Base-by-base conservation (phyloP, 2,113 vertebrate genomes). In the Geococcyx californianus region DNA sequence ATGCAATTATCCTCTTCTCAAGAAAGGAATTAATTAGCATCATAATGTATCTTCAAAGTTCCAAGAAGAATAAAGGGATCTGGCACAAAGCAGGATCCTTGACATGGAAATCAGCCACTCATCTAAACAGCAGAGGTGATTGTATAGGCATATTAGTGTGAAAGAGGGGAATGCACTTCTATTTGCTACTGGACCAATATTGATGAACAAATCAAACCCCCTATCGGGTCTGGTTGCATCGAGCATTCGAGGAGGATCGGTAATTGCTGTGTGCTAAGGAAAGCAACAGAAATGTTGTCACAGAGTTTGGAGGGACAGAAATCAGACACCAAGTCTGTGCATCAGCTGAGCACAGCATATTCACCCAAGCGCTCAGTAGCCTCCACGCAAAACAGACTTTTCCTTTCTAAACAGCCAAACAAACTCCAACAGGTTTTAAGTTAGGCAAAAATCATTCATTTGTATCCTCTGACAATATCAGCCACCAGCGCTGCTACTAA, bases 11-110 rank as follows among this genome's bases (percentile, higher is more conserved):
- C 78, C 63, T 69, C 83, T 62, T 92, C 40, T 84, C 45, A 54
- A 93, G 94, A 97, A 97, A 97, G 94, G 95, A 96, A 94, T 93
- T 97, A 95, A 97, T 97, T 96, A 97, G 63, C 89, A 90, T 93
- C 63, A 80, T 88, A 95, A 89, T 94, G 40, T 68, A 87, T 87
- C 90, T 90, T 89, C 94, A 85, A 94, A 97, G 89, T 87, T 92
- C 44, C 64, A 93, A 70, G 73, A 86, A 79, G 94, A 93, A 96
- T 89, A 95, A 96, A 96, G 70, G 76, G 78, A 95, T 92, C 72
- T 92, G 78, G 84, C 87, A 96, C 89, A 96, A 97, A 95, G 92
- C 47, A 4, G 60, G 40, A 91, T 73, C 86, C n/a, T 74, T 93
- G 92, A 90, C 85, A 83, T 88, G 82, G 70, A 95, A 96, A 97